Conservation (phyloP, 1,140 invertebrate genomes). For the Bilobella aurantiaca region DNA sequence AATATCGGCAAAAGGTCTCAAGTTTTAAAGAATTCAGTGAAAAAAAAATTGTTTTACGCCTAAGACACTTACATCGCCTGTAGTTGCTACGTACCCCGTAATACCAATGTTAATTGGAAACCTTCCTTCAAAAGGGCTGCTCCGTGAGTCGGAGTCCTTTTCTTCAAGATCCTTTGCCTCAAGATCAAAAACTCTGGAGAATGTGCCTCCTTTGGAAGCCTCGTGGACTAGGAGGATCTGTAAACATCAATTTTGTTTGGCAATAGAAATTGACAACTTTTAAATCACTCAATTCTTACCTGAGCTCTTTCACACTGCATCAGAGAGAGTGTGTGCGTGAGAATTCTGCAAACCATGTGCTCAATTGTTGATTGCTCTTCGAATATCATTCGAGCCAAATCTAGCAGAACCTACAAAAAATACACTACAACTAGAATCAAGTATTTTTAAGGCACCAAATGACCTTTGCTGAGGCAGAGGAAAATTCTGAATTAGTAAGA, state of each 20-base stretch:
- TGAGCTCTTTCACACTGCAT: constrained; percentile 87
- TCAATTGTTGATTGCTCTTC: constrained; percentile 94
- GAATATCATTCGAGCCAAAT: constrained; percentile 89
- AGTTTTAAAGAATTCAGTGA: constrained; percentile 11
- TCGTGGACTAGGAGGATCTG: constrained; percentile 77
- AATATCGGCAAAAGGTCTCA: not conserved
- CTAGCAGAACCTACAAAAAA: constrained; percentile 61
- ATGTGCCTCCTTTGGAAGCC: constrained; percentile 74
- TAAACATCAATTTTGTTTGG: constrained; percentile 34
- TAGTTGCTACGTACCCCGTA: constrained; percentile 90
- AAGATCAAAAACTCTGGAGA: constrained; percentile 83
- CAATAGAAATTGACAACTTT: too few relatives aligned
- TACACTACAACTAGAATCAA: not conserved
- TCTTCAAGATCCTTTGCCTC: constrained; percentile 65
- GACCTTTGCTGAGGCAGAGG: too few relatives aligned
- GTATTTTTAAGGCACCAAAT: too few relatives aligned
- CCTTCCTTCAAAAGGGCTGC: constrained; percentile 71
- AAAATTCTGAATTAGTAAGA: too few relatives aligned
- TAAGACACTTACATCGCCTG: constrained; percentile 64
- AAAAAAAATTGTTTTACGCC: not conserved
- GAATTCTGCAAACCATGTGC: constrained; percentile 84
- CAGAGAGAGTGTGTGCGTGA: constrained; percentile 85
- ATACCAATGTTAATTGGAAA: constrained; percentile 96
- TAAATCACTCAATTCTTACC: constrained; percentile 44
- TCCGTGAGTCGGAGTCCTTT: constrained; percentile 63